Evolutionary conservation across 1,140 invertebrate species (phyloP), one percentile per base, ranked within the genome.

Genomic region (Ptiloglossa arizonensis): DNA sequence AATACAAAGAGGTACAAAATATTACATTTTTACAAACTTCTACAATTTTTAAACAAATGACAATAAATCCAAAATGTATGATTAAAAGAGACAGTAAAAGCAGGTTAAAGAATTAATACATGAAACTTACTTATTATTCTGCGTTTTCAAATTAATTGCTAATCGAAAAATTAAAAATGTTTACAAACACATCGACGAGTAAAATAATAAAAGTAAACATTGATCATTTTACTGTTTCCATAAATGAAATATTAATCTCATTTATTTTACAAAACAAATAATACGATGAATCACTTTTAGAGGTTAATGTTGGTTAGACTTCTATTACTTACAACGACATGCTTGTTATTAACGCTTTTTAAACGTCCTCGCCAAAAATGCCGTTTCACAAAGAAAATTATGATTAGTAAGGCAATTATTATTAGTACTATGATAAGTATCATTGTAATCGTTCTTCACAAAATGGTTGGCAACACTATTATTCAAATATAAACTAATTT

Each of bases 291-390:
- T 54, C 41, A 22, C 38, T 17, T 66, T 24, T 8, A 44, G 19
- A 44, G 48, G 71, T 66, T 66, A 66, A n/a, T 66, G 3, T 27
- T 56, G 19, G 56, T 76, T 67, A 68, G 22, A n/a, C 29, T 22
- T 32, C 13, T 0, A 32, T 56, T 62, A 83, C 80, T 89, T 73
- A 90, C 89, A 77, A 90, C 88, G 24, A 90, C 86, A 44, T 90
- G 89, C 32, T 89, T 89, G 29, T 87, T 87, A 48, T 80, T 76
- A 27, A 90, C 68, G 22, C 38, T 79, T 46, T 80, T 89, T 22
- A 79, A 17, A 17, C 52, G 78, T 3, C 62, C 64, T n/a, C 56
- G 66, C 54, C 64, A 78, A 67, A 85, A 82, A 5, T 35, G 48
- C 82, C 50, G 60, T 77, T 38, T 73, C 76, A 73, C 5, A 83